Base-by-base conservation (phyloP, 2,888 invertebrate species). In the Globia sparganii region DNA sequence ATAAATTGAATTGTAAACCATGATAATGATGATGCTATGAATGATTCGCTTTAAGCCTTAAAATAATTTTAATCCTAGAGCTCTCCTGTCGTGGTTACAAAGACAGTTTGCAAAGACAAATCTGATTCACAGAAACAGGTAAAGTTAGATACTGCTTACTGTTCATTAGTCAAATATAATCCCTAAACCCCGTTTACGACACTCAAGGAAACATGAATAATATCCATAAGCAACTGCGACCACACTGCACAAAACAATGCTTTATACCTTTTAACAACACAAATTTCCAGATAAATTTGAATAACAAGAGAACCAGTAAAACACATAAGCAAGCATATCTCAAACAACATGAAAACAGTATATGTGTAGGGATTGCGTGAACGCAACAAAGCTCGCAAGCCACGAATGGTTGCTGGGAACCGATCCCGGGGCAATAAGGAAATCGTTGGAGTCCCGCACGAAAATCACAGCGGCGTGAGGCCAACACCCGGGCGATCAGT, bases 381-480 rank as follows among this genome's bases (percentile, higher is more conserved):
- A 94, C 91, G 92, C 91, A 94, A 93, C 94, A 92, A 93, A 93
- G 91, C n/a, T 34, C 21, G 65, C 78, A 28, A 81, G 49, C 40
- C 83, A 66, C 74, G 89, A 90, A 91, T 90, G 90, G 90, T 89
- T 93, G 94, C 94, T 94, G 95, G 92, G 95, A 95, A 95, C 91
- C 87, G 88, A 94, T 93, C 93, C 93, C 86, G 49, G 72, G 91
- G 90, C 93, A 95, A 95, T 95, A 94, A 96, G 96, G 95, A 96
- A 96, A 96, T 94, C 90, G 94, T 93, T 92, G 90, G 90, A 80
- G 93, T 87, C 87, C 91, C 86, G 93, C 93, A 94, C 94, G 94
- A 95, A 95, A 94, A 95, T 95, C 93, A 91, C 89, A 88, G 84
- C 92, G 91, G 91, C 95, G 95, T 95, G 95, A 94, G 92, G 84